Evolutionary conservation across 2,888 invertebrate genomes (phyloP).

Genomic region (Eupithecia subumbrata): DNA sequence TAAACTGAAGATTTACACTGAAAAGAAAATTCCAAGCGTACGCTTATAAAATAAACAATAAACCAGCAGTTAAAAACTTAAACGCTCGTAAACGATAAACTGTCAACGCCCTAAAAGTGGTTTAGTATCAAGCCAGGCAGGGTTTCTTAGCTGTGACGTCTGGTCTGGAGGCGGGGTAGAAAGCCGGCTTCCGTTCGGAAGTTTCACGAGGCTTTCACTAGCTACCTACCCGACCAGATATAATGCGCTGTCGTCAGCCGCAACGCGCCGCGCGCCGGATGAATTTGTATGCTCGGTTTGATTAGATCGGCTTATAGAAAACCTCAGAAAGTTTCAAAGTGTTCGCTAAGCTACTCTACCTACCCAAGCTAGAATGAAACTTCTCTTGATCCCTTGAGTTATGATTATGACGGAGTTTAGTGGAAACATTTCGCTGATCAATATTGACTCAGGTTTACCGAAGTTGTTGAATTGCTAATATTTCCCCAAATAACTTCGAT

Average conservation of each 20-base stretch:
- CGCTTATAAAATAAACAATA: constrained; percentile 30
- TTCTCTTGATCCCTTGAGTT: constrained; percentile 9
- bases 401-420: constrained; percentile 14
- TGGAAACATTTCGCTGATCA: constrained; percentile 13
- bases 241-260: constrained; percentile 54
- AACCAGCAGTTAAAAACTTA: constrained; percentile 29
- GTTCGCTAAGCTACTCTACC: constrained; percentile 31
- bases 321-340: constrained; percentile 37
- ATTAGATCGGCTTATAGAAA: constrained; percentile 54
- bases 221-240: constrained; percentile 60
- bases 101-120: constrained; percentile 35
- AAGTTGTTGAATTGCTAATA: constrained; percentile 29
- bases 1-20: background rate
- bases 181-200: constrained; percentile 80
- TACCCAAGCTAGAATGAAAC: constrained; percentile 11
- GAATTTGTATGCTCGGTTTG: constrained; percentile 58
- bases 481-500: constrained; percentile 37
- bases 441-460: constrained; percentile 22
- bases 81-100: constrained; percentile 34
- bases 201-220: constrained; percentile 81
- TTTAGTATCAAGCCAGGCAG: constrained; percentile 47
- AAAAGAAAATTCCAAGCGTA: background rate
- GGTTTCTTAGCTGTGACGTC: constrained; percentile 61
- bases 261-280: constrained; percentile 47
- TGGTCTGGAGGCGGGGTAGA: constrained; percentile 76